These are phyloP conservation scores for Chaenodraco wilsoni DNA, from an alignment of 2,797 vertebrate genomes.

Conservation along the genomic window DNA sequence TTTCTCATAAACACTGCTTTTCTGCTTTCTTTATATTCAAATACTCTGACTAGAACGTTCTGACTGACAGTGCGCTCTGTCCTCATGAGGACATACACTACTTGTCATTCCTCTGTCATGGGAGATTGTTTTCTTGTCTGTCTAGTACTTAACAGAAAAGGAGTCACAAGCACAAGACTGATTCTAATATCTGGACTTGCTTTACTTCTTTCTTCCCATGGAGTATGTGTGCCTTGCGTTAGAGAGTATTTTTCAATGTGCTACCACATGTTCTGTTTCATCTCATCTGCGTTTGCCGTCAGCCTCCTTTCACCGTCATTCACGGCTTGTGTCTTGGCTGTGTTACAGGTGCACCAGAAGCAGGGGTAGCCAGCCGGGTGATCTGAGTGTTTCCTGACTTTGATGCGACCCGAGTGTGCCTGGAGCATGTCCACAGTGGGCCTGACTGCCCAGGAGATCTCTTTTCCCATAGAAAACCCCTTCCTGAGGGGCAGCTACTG, in stretches of 20 bases:
- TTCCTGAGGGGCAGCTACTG: slow-evolving; percentile 87
- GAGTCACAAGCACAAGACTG: slow-evolving; percentile 67
- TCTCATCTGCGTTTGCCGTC: slow-evolving; percentile 46
- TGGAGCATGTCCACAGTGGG: slow-evolving; percentile 94
- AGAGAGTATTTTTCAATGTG: slow-evolving; percentile 21
- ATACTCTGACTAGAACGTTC: slow-evolving; percentile 24
- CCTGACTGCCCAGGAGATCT: slow-evolving; percentile 92
- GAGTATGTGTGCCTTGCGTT: slow-evolving; percentile 49
- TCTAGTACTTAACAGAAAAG: slow-evolving; percentile 53
- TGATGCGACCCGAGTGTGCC: slow-evolving; percentile 82
- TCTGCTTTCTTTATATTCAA: slow-evolving; percentile 11
- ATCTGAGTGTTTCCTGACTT: slow-evolving; percentile 81
- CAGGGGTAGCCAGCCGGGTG: slow-evolving; percentile 72
- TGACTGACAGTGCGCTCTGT: slow-evolving; percentile 6
- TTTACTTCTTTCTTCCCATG: slow-evolving; percentile 34
- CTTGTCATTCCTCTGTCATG: slow-evolving; percentile 75
- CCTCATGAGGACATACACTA: slow-evolving; percentile 24
- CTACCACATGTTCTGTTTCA: slow-evolving; percentile 34
- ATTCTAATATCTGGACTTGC: slow-evolving; percentile 26
- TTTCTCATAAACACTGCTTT: not conserved
- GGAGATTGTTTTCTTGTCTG: slow-evolving; percentile 60
- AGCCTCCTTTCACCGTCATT: slow-evolving; percentile 39
- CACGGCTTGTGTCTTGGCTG: slow-evolving; percentile 42
- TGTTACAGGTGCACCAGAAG: slow-evolving; percentile 81
- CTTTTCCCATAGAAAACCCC: slow-evolving; percentile 88